These are phyloP conservation scores for Oreotrochilus melanogaster DNA, from an alignment of 2,113 vertebrate genomes.

Conservation along the genomic window DNA sequence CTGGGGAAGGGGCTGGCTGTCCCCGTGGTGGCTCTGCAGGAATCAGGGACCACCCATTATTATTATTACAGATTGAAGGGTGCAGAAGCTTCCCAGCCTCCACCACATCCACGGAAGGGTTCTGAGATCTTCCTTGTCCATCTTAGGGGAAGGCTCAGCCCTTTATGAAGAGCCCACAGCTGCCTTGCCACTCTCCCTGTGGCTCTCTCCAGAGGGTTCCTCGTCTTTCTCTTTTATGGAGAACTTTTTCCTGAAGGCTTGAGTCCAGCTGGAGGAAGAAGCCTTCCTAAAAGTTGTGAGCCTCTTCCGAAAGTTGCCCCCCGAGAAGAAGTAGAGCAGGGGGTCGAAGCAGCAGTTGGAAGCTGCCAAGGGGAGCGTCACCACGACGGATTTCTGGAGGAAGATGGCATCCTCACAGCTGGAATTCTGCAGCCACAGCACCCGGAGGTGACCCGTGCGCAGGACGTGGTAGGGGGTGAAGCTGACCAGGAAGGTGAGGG, in stretches of 20 bases:
- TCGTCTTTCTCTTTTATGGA: conserved; percentile 70
- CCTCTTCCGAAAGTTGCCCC: conserved; percentile 88
- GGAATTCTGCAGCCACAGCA: conserved; percentile 43
- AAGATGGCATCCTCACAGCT: conserved; percentile 74
- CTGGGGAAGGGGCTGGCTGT: background rate
- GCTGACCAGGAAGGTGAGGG: conserved; percentile 88
- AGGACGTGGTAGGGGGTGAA: conserved; percentile 95
- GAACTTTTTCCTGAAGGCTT: conserved; percentile 68
- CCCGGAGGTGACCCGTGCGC: conserved; percentile 86
- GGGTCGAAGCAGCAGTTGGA: conserved; percentile 96
- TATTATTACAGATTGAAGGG: background rate
- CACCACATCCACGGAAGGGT: background rate
- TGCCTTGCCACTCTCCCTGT: background rate
- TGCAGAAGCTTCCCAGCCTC: background rate
- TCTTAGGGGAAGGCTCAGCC: background rate
- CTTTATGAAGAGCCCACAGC: background rate
- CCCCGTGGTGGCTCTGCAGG: background rate
- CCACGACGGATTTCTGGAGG: conserved; percentile 92
- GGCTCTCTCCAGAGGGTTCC: conserved; percentile 52
- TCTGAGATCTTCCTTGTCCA: fast-evolving
- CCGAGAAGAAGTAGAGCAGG: conserved; percentile 94
- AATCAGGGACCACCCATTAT: fast-evolving
- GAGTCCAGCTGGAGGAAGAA: conserved; percentile 76
- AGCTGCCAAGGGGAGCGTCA: conserved; percentile 91
- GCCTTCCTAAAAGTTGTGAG: conserved; percentile 84